These are phyloP conservation scores for Hypercompe scribonia DNA, from an alignment of 2,888 invertebrate species.

Conservation along the genomic window DNA sequence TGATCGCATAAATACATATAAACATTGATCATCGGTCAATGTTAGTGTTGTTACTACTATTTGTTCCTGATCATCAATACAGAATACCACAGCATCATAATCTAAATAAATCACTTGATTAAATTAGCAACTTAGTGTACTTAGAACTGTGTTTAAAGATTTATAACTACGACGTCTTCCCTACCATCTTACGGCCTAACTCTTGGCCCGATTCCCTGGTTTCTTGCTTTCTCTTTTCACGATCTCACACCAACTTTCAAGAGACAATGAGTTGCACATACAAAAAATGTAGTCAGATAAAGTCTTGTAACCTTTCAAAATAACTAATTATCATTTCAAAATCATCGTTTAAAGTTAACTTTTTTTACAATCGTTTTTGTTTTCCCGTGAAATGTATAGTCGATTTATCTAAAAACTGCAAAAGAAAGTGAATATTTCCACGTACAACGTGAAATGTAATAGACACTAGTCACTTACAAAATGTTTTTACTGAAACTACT, in stretches of 20 bases:
- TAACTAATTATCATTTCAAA: too few species aligned
- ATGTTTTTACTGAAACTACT: constrained; percentile 42
- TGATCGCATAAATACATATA: neutral
- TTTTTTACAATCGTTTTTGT: too few species aligned
- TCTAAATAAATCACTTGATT: neutral
- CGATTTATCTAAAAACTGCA: neutral
- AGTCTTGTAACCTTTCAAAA: too few species aligned
- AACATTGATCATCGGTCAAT: neutral
- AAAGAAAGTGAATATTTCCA: constrained; percentile 18
- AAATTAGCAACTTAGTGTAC: too few species aligned
- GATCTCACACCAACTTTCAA: neutral
- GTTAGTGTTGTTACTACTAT: neutral
- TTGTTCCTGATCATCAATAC: neutral
- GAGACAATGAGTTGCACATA: neutral
- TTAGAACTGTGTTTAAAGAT: too few species aligned
- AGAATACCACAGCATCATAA: neutral
- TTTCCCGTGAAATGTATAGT: neutral
- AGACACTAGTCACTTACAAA: constrained; percentile 15
- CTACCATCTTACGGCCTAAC: too few species aligned
- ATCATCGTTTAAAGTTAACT: too few species aligned
- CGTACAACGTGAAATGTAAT: constrained; percentile 8
- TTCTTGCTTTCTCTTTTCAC: neutral
- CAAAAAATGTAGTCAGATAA: too few species aligned
- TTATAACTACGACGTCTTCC: too few species aligned
- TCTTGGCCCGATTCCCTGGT: neutral